Percentiles rank a stretch among this genome's conserved stretches.
phyloP scores from a whole-genome alignment of 1,140 invertebrate species.

The Procambarus clarkii region DNA sequence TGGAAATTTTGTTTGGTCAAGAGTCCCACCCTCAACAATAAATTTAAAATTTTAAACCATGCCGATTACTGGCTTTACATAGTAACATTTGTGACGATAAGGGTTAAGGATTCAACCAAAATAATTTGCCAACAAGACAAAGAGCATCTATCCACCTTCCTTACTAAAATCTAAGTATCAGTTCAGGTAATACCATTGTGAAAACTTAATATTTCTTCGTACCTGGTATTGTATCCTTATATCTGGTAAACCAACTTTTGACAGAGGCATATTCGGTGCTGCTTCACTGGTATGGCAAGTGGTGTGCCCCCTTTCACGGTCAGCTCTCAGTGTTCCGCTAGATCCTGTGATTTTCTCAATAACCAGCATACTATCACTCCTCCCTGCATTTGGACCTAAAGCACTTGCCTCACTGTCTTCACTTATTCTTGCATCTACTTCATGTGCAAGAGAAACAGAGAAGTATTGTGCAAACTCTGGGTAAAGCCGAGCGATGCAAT shows the following conservation, averaged over 20 bases:
- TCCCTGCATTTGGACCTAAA: neutral
- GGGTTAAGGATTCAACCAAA: no score
- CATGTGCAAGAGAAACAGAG: neutral
- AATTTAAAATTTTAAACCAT: no score
- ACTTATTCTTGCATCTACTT: neutral
- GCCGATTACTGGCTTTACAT: no score
- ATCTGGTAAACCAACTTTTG: constrained; percentile 12
- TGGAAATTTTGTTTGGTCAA: no score
- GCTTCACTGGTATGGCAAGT: neutral
- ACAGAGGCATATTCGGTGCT: neutral
- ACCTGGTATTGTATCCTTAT: constrained; percentile 40
- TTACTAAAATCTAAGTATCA: no score
- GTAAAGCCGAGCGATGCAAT: constrained; percentile 38
- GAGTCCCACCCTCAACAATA: no score
- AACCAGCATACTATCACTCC: neutral
- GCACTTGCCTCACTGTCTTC: neutral
- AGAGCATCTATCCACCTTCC: no score
- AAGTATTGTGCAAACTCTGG: constrained; percentile 38
- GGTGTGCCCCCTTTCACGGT: neutral
- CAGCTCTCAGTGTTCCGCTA: neutral
- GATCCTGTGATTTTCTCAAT: neutral
- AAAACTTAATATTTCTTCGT: neutral
- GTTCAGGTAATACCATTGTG: no score
- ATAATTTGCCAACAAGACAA: no score
- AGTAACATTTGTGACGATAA: no score